Conservation (phyloP, 2,797 vertebrate species). For the Cossypha niveicapilla region DNA sequence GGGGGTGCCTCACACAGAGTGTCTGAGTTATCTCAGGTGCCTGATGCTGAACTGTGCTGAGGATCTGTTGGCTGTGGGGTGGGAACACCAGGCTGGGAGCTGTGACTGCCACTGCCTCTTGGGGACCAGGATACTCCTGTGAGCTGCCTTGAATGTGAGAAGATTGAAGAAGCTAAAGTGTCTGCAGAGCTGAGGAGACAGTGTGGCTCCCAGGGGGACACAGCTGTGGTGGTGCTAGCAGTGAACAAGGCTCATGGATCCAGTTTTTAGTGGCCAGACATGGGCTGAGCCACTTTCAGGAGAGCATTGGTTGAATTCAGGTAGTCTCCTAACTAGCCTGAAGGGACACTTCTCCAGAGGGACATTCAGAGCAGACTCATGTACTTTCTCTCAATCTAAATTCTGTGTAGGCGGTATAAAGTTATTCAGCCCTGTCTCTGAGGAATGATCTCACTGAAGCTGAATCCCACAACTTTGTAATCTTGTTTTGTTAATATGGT, state of each 20-base stretch:
- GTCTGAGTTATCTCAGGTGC: neutral
- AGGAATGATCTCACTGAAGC: neutral
- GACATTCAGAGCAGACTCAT: neutral
- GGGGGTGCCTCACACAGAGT: rapidly evolving
- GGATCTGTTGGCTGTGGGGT: neutral
- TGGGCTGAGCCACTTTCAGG: neutral
- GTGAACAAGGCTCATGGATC: neutral
- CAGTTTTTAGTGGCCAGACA: neutral
- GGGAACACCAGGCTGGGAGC: neutral
- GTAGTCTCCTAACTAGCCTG: neutral
- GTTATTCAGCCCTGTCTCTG: neutral
- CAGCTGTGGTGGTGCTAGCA: neutral
- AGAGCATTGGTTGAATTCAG: neutral
- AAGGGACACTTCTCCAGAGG: neutral
- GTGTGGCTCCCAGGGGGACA: neutral
- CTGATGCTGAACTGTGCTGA: neutral
- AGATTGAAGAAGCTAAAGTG: neutral
- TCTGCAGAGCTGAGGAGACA: neutral
- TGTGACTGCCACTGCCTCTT: neutral
- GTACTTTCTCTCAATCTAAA: neutral
- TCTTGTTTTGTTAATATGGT: neutral
- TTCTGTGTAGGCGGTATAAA: neutral
- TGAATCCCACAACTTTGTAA: neutral
- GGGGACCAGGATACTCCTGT: neutral
- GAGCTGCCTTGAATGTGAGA: neutral